Percentiles rank a stretch among this genome's conserved stretches.
Conservation (phyloP, 2,113 vertebrate genomes). For the Gasterosteus aculeatus region DNA sequence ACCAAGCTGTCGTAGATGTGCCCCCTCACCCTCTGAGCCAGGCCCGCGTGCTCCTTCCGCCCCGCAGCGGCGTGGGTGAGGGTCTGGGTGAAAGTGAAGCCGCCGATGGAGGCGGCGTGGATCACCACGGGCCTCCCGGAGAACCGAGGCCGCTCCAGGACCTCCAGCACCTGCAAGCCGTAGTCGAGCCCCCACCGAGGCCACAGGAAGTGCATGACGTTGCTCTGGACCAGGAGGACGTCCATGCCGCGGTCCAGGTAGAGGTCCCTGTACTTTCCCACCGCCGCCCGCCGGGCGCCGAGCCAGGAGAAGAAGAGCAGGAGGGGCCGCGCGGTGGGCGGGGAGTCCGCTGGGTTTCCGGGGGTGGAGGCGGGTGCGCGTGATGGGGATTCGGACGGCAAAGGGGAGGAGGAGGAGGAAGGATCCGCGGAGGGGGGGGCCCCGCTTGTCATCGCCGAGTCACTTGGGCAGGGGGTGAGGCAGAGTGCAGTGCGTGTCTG, state of each 20-base stretch:
- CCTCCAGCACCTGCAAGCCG: constrained; percentile 57
- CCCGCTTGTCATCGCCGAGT: neutral
- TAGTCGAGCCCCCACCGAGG: constrained; percentile 70
- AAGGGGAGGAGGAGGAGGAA: neutral
- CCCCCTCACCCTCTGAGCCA: constrained; percentile 59
- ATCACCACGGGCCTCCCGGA: constrained; percentile 53
- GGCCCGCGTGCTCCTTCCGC: constrained; percentile 5
- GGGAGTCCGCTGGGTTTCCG: neutral
- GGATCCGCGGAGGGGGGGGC: neutral
- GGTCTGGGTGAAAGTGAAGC: constrained; percentile 72
- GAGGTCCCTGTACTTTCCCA: constrained; percentile 70
- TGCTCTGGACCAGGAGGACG: constrained; percentile 68
- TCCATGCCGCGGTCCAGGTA: constrained; percentile 68
- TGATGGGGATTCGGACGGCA: constrained; percentile 28
- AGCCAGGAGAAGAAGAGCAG: constrained; percentile 74
- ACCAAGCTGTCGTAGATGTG: constrained; percentile 76
- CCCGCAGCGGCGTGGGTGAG: constrained; percentile 58
- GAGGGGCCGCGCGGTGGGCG: constrained; percentile 48
- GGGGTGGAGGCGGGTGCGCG: neutral
- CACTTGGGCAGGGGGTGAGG: neutral
- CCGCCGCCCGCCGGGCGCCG: constrained; percentile 40
- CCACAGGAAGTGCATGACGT: constrained; percentile 70
- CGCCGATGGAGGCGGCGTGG: constrained; percentile 71
- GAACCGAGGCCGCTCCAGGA: constrained; percentile 68
- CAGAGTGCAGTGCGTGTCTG: neutral